Conservation (phyloP, 2,797 vertebrate species). For the Eremophila alpestris region DNA sequence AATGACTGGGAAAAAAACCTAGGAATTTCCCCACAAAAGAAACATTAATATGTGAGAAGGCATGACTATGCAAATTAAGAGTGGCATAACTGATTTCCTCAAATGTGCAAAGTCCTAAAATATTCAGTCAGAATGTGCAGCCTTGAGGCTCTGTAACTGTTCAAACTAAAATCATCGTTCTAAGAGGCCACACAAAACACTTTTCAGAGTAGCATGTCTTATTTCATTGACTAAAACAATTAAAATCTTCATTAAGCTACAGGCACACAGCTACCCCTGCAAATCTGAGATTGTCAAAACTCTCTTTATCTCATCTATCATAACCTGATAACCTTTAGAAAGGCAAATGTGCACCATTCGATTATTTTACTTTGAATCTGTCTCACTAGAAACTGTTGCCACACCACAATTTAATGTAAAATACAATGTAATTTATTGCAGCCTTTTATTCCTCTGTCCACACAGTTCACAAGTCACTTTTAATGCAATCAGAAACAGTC, state of each 20-base stretch:
- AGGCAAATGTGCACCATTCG: not conserved
- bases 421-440: not conserved
- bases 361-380: not conserved
- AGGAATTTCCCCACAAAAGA: not conserved
- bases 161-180: not conserved
- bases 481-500: not conserved
- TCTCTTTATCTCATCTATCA: not conserved
- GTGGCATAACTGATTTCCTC: not conserved
- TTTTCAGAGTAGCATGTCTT: not conserved
- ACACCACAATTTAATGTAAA: not conserved
- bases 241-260: not conserved
- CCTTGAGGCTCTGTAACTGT: not conserved
- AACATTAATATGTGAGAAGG: not conserved
- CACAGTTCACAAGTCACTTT: not conserved
- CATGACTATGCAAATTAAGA: not conserved
- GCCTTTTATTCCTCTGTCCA: not conserved
- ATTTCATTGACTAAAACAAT: not conserved
- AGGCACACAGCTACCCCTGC: not conserved
- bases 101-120: not conserved
- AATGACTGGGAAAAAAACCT: rapidly evolving
- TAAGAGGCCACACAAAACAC: not conserved
- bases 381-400: not conserved
- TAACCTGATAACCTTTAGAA: not conserved
- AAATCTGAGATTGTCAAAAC: not conserved
- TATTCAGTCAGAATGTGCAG: not conserved